These are phyloP conservation scores for Gobionotothen gibberifrons DNA, from an alignment of 2,797 vertebrate species.

Conservation along the genomic window DNA sequence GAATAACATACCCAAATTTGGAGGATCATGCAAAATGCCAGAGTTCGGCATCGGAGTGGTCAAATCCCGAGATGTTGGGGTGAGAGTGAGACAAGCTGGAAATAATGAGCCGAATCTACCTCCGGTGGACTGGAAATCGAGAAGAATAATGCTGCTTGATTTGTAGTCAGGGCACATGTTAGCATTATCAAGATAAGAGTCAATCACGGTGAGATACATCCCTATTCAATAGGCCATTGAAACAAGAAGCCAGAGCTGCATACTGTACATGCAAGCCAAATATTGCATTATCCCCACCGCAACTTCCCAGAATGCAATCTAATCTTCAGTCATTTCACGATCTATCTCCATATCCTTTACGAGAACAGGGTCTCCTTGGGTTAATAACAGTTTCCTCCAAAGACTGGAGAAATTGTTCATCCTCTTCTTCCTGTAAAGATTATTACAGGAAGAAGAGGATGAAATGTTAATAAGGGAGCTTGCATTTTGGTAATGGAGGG, in stretches of 20 bases:
- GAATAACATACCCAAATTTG: slow-evolving; percentile 79
- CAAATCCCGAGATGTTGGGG: slow-evolving; percentile 57
- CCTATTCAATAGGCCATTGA: slow-evolving; percentile 35
- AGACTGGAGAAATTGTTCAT: slow-evolving; percentile 20
- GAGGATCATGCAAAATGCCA: slow-evolving; percentile 80
- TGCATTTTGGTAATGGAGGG: slow-evolving; percentile 57
- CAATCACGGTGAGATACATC: slow-evolving; percentile 44
- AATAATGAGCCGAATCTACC: slow-evolving; percentile 25
- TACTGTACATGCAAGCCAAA: slow-evolving; percentile 50
- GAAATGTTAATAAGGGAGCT: slow-evolving; percentile 63
- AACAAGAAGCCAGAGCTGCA: slow-evolving; percentile 30
- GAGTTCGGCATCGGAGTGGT: slow-evolving; percentile 65
- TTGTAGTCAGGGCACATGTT: slow-evolving; percentile 24
- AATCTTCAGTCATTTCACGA: slow-evolving; percentile 65
- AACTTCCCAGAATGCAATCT: slow-evolving; percentile 57
- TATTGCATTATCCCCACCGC: slow-evolving; percentile 51
- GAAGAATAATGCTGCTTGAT: slow-evolving; percentile 7
- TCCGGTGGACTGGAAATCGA: neutral
- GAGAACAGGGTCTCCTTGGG: slow-evolving; percentile 60
- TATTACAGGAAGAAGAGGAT: slow-evolving; percentile 59
- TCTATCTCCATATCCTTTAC: slow-evolving; percentile 59
- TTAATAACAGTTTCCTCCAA: slow-evolving; percentile 66
- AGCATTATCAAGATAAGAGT: slow-evolving; percentile 30
- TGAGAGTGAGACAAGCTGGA: slow-evolving; percentile 35
- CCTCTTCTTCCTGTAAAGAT: slow-evolving; percentile 25